These are phyloP conservation scores for Nephrotoma guestfalica DNA, from an alignment of 2,888 invertebrate species.

Conservation along the genomic window DNA sequence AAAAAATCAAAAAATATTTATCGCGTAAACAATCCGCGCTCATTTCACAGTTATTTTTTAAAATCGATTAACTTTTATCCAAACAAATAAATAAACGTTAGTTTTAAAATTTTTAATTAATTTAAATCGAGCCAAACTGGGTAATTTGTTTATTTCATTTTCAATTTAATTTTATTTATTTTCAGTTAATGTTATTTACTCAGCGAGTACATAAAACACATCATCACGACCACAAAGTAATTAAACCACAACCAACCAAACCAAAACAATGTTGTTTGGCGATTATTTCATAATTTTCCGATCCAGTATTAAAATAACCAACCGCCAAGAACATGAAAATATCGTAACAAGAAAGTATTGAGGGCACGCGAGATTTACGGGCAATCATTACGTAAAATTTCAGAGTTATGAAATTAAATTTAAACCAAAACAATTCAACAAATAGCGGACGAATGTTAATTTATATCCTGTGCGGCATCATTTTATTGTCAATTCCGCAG, in stretches of 20 bases:
- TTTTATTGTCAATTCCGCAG: not conserved
- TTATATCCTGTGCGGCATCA: not conserved
- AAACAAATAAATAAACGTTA: not conserved
- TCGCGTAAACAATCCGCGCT: not conserved
- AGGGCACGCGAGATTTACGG: not conserved
- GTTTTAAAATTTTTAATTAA: not conserved
- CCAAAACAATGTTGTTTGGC: not conserved
- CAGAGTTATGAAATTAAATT: not conserved
- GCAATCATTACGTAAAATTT: not conserved
- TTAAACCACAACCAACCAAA: not conserved
- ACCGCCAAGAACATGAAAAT: not conserved
- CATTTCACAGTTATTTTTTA: not conserved
- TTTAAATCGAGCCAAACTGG: not conserved
- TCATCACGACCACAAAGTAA: not conserved
- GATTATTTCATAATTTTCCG: not conserved
- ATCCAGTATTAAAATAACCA: not conserved
- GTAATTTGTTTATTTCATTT: not conserved
- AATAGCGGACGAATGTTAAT: not conserved
- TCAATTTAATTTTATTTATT: not conserved
- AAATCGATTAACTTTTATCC: not conserved
- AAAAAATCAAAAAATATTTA: not conserved
- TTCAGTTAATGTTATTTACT: not conserved
- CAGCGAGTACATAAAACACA: not conserved
- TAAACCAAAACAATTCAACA: not conserved
- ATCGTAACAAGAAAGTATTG: not conserved